Base-by-base conservation (phyloP, 2,113 vertebrate species). In the Choloepus hoffmanni region DNA sequence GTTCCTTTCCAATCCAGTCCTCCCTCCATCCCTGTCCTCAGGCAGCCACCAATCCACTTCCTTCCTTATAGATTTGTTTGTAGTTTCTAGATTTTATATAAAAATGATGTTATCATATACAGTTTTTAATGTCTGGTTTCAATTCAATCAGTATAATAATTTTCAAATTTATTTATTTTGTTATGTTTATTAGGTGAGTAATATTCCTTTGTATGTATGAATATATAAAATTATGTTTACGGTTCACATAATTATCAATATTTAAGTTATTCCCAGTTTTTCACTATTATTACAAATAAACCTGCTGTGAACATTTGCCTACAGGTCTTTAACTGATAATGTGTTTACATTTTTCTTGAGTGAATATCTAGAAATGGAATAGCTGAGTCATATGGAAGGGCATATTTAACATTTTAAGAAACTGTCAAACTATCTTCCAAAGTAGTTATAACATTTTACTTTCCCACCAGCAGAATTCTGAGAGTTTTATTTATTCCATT, bases 321-420 rank as follows among this genome's bases (percentile, higher is more conserved):
- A 28, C 7, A 79, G 14, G 40, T 95, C 21, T 81, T 36, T 36
- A 36, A 36, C 2, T 70, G 53, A 55, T 81, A 63, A 36, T 70
- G 12, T 83, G 30, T 68, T 92, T 88, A 48, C 36, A 7, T 76
- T 70, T 60, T 12, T 92, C n/a, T 79, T 6, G 43, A 26, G 24
- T 65, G 85, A 88, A 40, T 43, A 28, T 26, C 63, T 90, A 65
- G 76, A 74, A 95, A 40, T 96, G 33, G 58, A 58, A 76, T 53
- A 84, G 12, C 50, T 92, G 21, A 24, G 5, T 70, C 28, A 2
- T 85, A 63, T 65, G 7, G 19, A 15, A 74, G 14, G 18, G 5
- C 67, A 55, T 84, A 1, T 63, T 36, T 36, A 36, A 36, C 36
- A 36, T 86, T 72, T 91, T 73, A 77, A 83, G 55, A 90, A 92